A percentile compares a stretch with the other conserved stretches of the same genome.
phyloP scores from a whole-genome alignment of 64 coral and sea anemone species.

The Stichodactyla helianthus region DNA sequence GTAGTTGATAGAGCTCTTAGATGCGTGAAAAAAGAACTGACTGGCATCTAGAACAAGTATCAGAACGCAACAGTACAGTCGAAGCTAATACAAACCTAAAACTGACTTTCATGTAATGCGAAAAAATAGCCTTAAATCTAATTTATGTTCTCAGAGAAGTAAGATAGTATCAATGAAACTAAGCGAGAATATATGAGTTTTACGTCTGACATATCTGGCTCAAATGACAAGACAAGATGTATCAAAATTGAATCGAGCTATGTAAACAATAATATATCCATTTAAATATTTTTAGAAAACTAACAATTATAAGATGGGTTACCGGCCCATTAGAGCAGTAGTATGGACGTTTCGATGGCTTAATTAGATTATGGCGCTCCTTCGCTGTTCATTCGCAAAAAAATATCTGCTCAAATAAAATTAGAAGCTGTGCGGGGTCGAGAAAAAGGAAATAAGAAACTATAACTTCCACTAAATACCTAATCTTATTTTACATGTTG shows the following conservation, averaged over 20 bases:
- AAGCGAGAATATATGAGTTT: not conserved
- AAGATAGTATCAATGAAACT: not conserved
- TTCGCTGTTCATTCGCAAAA: not conserved
- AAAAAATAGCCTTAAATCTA: too few species aligned
- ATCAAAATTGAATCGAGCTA: constrained; percentile 6
- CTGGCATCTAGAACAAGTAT: too few species aligned
- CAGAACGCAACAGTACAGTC: too few species aligned
- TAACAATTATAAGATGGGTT: not conserved
- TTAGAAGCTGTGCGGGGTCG: not conserved
- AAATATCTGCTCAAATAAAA: not conserved
- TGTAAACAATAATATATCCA: constrained; percentile 3
- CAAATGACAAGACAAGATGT: constrained; percentile 2
- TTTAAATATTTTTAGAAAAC: constrained; percentile 10
- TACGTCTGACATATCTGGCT: not conserved
- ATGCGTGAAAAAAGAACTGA: too few species aligned
- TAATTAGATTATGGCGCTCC: not conserved
- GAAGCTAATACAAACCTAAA: too few species aligned
- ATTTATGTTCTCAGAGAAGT: too few species aligned
- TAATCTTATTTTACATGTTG: too few species aligned
- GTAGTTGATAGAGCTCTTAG: too few species aligned
- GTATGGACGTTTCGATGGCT: not conserved
- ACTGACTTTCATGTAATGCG: too few species aligned
- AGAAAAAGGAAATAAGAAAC: too few species aligned
- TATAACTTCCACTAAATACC: too few species aligned
- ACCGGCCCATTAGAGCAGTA: not conserved